Evolutionary conservation across 2,113 vertebrate genomes (phyloP), one percentile per base, ranked within the genome.

Genomic region (Tiliqua scincoides): DNA sequence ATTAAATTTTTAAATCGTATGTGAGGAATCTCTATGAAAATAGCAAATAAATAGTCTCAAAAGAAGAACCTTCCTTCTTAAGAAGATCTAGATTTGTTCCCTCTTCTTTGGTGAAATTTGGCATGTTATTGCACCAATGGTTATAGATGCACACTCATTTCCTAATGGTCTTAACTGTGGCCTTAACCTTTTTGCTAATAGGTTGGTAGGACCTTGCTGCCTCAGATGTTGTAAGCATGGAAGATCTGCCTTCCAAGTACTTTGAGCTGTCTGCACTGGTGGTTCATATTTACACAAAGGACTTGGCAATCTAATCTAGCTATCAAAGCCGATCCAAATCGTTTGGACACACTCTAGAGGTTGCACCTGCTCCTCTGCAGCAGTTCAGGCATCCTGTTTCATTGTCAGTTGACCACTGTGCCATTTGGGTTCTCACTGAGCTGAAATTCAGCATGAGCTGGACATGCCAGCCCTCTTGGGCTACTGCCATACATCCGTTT

Each of bases 291-390:
- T 90, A 65, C 82, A 77, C 21, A 54, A 59, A 89, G 65, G 54
- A n/a, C 11, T 65, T 80, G 15, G 54, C 82, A 83, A 70, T 20
- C 25, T 83, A 82, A 72, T 82, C 35, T 3, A 37, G 86, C 48
- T 40, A 67, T 27, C 54, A 79, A 85, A 67, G 82, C 8, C 23
- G 70, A 18, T 40, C 30, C n/a, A 83, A 71, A 87, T 88, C 0
- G 18, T 74, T 87, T 84, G 87, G 84, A 35, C 1, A 71, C 84
- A 59, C 43, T 84, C 80, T 1, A n/a, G 62, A 74, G 43, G 18
- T 52, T 81, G 76, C 79, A 78, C 79, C 62, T 91, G 72, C 67
- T 73, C 48, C 86, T 72, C 70, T 87, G 43, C 10, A 3, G 59
- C 65, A 82, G 8, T 30, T 88, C 8, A 20, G 61, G 6, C n/a